Conservation (phyloP, 30 jellyfish, hydroid and myxozoan species). For the Mastigias papua region DNA sequence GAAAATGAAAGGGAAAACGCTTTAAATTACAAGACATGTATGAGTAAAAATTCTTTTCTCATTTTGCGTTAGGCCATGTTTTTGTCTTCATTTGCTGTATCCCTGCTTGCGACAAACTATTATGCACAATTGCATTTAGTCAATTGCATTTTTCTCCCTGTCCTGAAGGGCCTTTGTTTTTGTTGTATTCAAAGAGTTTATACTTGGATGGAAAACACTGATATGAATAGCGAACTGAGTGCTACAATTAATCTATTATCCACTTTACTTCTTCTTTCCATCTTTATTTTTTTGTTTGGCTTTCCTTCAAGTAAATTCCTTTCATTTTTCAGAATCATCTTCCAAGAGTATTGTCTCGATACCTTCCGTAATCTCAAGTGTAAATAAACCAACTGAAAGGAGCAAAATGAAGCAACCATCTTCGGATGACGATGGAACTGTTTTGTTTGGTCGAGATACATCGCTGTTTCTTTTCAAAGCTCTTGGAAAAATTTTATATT, state of each 20-base stretch:
- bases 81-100: too few species aligned
- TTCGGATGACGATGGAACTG: neutral
- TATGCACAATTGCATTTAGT: too few species aligned
- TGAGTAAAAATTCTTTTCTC: too few species aligned
- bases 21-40: too few species aligned
- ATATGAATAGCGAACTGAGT: too few species aligned
- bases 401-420: neutral
- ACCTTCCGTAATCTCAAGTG: neutral
- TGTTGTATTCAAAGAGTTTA: too few species aligned
- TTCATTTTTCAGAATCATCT: neutral
- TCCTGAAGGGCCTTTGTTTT: too few species aligned
- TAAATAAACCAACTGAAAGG: neutral
- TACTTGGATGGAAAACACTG: too few species aligned
- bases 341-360: neutral
- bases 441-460: slow-evolving; percentile 73
- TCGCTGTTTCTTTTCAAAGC: slow-evolving; percentile 81
- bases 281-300: neutral
- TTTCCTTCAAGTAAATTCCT: neutral
- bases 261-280: neutral
- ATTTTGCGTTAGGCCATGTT: too few species aligned
- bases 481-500: slow-evolving; percentile 83
- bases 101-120: too few species aligned
- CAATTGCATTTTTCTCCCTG: too few species aligned
- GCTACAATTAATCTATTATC: neutral
- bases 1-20: too few species aligned